Evolutionary conservation across 2,113 vertebrate species (phyloP).

Genomic region (Ammodytes marinus): DNA sequence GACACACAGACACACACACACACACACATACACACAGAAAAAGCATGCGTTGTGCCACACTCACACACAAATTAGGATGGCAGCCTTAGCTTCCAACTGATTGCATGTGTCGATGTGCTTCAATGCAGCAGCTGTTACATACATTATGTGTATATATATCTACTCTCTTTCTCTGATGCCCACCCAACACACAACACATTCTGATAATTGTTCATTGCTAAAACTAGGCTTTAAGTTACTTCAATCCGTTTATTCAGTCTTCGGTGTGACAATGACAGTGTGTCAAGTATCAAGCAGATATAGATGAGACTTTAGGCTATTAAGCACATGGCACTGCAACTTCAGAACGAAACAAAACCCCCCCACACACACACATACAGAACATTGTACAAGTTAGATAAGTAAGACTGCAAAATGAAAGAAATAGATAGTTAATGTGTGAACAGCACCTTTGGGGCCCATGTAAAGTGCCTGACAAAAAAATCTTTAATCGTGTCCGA

Average conservation of each 20-base stretch:
- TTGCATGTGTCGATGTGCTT: conserved; percentile 14
- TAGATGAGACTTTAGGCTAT: conserved; percentile 35
- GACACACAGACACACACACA: conserved; percentile 20
- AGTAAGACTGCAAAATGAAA: not conserved
- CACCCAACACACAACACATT: not conserved
- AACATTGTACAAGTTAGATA: not conserved
- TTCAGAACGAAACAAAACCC: not conserved
- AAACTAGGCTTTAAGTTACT: conserved; percentile 23
- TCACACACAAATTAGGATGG: conserved; percentile 47
- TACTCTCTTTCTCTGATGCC: not conserved
- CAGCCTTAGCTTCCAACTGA: conserved; percentile 20
- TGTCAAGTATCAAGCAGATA: conserved; percentile 35
- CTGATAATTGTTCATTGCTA: conserved; percentile 6
- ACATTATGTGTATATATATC: not conserved
- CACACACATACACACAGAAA: conserved; percentile 24
- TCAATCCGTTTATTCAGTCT: conserved; percentile 31
- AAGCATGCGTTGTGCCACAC: conserved; percentile 13
- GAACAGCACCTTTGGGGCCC: not conserved
- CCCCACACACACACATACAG: not conserved
- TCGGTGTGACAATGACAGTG: conserved; percentile 23
- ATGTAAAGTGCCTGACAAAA: conserved; percentile 1
- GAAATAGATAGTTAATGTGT: conserved; percentile 5
- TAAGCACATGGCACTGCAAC: conserved; percentile 26
- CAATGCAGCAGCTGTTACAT: conserved; percentile 34
- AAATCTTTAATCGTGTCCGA: conserved; percentile 16